Evolutionary conservation across 2,888 invertebrate genomes (phyloP).

Genomic region (Cerastis leucographa): DNA sequence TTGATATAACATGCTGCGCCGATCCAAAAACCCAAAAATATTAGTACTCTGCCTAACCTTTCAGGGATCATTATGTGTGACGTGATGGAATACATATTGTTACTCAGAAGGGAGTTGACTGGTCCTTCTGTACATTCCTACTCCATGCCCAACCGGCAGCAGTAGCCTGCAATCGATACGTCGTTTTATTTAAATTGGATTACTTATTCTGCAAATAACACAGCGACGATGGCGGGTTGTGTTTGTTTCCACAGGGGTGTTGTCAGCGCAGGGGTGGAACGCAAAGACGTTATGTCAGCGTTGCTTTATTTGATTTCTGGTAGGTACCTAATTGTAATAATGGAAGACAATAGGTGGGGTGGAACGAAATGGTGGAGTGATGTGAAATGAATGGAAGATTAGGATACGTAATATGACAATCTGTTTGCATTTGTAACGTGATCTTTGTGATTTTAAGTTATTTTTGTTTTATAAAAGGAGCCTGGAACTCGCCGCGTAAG

Average conservation of each 20-base stretch:
- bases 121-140: slow-evolving; percentile 32
- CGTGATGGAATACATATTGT: neutral
- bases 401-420: neutral
- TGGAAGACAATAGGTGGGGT: neutral
- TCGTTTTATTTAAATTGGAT: slow-evolving; percentile 63
- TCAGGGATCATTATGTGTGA: neutral
- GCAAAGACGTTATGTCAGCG: slow-evolving; percentile 35
- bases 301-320: slow-evolving; percentile 35
- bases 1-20: neutral
- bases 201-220: slow-evolving; percentile 55
- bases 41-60: neutral
- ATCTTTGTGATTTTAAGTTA: neutral
- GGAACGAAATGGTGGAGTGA: neutral
- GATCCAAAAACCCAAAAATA: neutral
- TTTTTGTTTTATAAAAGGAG: neutral
- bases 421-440: neutral
- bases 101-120: neutral
- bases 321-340: slow-evolving; percentile 14
- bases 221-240: slow-evolving; percentile 35
- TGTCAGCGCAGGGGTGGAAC: slow-evolving; percentile 23
- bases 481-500: neutral
- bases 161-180: slow-evolving; percentile 58
- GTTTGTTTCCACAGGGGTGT: slow-evolving; percentile 38
- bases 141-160: slow-evolving; percentile 2
- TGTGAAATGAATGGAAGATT: slow-evolving; percentile 18